Percentiles rank a stretch among this genome's conserved stretches.
These are phyloP conservation scores for Hydropotes inermis DNA, from an alignment of 2,113 vertebrate species.

Conservation along the genomic window DNA sequence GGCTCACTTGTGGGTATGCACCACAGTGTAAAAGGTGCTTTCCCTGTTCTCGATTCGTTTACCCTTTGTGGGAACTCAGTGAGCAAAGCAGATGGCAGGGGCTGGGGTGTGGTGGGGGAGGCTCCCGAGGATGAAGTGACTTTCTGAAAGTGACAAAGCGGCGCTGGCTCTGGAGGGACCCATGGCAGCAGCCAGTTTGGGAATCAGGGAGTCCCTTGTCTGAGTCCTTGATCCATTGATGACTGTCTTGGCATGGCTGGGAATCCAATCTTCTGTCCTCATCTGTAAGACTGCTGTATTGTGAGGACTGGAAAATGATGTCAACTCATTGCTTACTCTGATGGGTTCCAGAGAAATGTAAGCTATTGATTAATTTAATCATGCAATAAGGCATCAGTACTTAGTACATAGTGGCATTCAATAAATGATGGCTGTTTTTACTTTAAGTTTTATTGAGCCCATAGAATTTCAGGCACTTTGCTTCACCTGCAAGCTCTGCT, in stretches of 20 bases:
- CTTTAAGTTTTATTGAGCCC: background rate
- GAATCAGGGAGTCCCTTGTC: background rate
- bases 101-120: background rate
- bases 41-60: background rate
- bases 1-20: background rate
- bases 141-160: background rate
- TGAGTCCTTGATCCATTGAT: fast-evolving
- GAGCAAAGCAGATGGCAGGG: background rate
- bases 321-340: background rate
- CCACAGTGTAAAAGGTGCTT: background rate
- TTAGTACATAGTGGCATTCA: background rate
- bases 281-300: background rate
- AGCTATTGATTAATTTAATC: background rate
- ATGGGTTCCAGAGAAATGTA: background rate
- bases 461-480: background rate
- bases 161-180: background rate
- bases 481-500: background rate
- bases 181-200: background rate
- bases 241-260: background rate
- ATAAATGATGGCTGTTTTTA: background rate
- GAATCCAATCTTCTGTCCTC: background rate
- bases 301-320: background rate
- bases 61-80: background rate
- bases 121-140: fast-evolving
- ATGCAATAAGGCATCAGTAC: background rate